Evolutionary conservation across 2,113 vertebrate genomes (phyloP).

Genomic region (Tringa solitaria): DNA sequence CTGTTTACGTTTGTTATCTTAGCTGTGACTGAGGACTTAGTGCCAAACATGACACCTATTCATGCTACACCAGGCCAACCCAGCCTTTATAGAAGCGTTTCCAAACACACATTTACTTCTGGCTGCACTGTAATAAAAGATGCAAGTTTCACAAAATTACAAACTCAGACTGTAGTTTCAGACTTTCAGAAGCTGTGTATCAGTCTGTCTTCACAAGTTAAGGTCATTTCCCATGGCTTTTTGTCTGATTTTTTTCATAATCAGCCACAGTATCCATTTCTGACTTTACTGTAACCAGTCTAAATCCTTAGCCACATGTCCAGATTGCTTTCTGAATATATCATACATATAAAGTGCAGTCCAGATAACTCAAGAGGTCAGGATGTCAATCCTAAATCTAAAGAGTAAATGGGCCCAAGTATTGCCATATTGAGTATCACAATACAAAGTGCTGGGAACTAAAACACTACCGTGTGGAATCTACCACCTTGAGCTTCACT

Average conservation of each 20-base stretch:
- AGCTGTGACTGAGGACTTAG: background rate
- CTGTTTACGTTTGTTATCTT: background rate
- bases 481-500: background rate
- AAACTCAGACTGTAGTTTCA: background rate
- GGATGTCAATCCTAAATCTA: background rate
- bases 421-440: background rate
- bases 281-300: background rate
- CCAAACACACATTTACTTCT: background rate
- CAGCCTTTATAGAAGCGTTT: background rate
- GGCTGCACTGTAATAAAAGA: background rate
- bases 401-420: background rate
- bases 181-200: background rate
- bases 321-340: background rate
- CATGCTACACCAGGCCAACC: background rate
- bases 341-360: background rate
- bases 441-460: background rate
- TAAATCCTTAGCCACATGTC: background rate
- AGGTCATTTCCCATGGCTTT: background rate
- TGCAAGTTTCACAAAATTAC: background rate
- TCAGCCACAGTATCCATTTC: rapidly evolving
- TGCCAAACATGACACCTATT: background rate
- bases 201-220: background rate
- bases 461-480: background rate
- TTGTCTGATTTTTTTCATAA: background rate
- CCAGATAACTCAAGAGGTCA: background rate